Base-by-base conservation (phyloP, 2,797 vertebrate species). In the Loris lydekkerianus region DNA sequence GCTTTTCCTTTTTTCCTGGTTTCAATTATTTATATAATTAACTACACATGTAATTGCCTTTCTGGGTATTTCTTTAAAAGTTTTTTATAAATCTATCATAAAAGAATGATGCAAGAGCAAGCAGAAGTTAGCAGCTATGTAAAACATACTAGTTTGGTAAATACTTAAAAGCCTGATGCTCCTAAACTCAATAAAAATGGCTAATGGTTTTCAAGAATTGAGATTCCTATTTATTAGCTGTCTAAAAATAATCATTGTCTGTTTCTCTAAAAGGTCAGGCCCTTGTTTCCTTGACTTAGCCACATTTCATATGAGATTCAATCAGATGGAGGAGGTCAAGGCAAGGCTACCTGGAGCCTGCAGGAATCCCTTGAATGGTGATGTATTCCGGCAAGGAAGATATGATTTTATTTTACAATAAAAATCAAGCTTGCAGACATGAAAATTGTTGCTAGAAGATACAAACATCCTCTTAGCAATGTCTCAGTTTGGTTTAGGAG, bases 21-120 rank as follows among this genome's bases (percentile, higher is more conserved):
- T 69, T 18, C 13, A 8, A 76, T 76, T 83, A 83, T 86, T 78
- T 67, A 92, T 40, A 49, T 83, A 73, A 92, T 1, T 73, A 93
- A 78, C 27, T 82, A 49, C 15, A 73, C 61, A 49, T n/a, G 4
- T 56, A 93, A 76, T 25, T 86, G 14, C 60, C 31, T 86, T 67
- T 34, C 56, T 76, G 75, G 29, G 40, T 10, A 76, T 67, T 20
- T 77, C 58, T 92, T 90, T 43, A 76, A 43, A 49, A 40, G 40
- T 85, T 58, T 56, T 81, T 37, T 46, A 46, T 11, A 49, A 85
- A 46, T 9, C 11, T 63, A 56, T 49, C 13, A 75, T 40, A 58
- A 69, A 94, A 90, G 40, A 61, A 63, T 14, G 37, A 84, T 96
- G 43, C 34, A 43, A 27, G 11, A 80, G 20, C n/a, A 86, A 93